Conservation (phyloP, 1,140 invertebrate species). For the Uloborus diversus region DNA sequence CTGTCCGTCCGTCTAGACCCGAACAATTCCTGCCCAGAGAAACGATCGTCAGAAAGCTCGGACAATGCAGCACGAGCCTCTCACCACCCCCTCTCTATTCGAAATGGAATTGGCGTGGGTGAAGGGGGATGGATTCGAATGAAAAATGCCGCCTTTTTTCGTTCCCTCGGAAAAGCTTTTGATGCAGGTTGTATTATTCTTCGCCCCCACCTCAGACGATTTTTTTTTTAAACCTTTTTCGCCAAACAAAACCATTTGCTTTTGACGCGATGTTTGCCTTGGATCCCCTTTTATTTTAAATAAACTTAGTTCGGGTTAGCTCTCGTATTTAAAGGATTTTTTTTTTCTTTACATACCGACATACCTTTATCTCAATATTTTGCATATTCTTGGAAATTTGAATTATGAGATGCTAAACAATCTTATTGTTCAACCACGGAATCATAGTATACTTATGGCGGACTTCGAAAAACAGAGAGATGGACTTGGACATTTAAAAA, state of each 20-base stretch:
- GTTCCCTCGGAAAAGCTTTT: slow-evolving; percentile 52
- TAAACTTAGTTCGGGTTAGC: slow-evolving; percentile 43
- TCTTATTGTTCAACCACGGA: too few relatives aligned
- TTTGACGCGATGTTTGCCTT: slow-evolving; percentile 48
- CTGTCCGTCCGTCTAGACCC: slow-evolving; percentile 10
- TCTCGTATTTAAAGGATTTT: slow-evolving; percentile 11
- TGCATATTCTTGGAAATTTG: too few relatives aligned
- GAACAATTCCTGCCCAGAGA: slow-evolving; percentile 49
- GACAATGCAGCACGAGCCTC: slow-evolving; percentile 33
- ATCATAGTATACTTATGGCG: too few relatives aligned
- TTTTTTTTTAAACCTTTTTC: slow-evolving; percentile 18
- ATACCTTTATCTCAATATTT: not conserved
- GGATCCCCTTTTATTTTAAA: slow-evolving; percentile 36
- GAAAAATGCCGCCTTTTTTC: slow-evolving; percentile 55
- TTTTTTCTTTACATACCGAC: not conserved
- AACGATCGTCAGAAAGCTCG: slow-evolving; percentile 35
- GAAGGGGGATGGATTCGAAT: slow-evolving; percentile 29
- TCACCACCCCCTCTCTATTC: slow-evolving; percentile 14
- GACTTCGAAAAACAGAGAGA: too few relatives aligned
- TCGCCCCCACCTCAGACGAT: not conserved
- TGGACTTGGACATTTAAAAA: too few relatives aligned
- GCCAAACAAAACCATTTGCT: slow-evolving; percentile 54
- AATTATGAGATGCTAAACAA: too few relatives aligned
- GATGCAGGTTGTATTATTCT: slow-evolving; percentile 20
- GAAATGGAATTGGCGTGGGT: slow-evolving; percentile 46